Evolutionary conservation across 2,888 invertebrate genomes (phyloP).

Genomic region (Rhabditoides inermis): DNA sequence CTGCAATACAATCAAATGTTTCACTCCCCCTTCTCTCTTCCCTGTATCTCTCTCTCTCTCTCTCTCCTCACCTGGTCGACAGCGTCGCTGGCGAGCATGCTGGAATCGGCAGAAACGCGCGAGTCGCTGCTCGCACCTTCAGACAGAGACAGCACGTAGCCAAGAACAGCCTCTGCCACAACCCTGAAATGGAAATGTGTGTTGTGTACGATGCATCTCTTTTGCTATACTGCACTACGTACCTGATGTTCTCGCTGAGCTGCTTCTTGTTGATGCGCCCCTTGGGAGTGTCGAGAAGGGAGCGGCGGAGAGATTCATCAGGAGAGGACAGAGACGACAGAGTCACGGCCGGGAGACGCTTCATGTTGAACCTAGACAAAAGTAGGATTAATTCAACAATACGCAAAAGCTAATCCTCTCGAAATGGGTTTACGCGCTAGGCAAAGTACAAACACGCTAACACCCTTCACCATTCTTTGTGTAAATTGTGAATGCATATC

Average conservation of each 20-base stretch:
- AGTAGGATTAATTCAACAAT: no score
- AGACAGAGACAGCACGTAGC: constrained; percentile 57
- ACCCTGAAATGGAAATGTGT: constrained; percentile 54
- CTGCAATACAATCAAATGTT: no score
- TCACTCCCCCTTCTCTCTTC: no score
- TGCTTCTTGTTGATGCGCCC: constrained; percentile 24
- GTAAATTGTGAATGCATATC: no score
- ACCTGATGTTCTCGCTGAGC: constrained; percentile 37
- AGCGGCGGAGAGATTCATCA: constrained; percentile 51
- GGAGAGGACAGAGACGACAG: constrained; percentile 66
- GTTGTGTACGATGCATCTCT: constrained; percentile 6
- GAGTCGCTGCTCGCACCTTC: constrained; percentile 20
- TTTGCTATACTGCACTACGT: neutral
- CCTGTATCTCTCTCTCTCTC: no score
- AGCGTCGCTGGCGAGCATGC: constrained; percentile 27
- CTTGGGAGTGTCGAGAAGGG: constrained; percentile 54
- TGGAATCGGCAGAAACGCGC: constrained; percentile 22
- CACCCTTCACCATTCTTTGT: no score
- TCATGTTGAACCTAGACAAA: constrained; percentile 84
- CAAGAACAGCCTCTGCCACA: constrained; percentile 74
- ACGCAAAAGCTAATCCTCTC: no score
- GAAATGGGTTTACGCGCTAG: no score
- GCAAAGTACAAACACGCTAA: no score
- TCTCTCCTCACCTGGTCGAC: no score
- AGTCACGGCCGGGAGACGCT: constrained; percentile 81